Evolutionary conservation across 2,113 vertebrate species (phyloP), one percentile per base, ranked within the genome.

Genomic region (Chrysochloris asiatica): DNA sequence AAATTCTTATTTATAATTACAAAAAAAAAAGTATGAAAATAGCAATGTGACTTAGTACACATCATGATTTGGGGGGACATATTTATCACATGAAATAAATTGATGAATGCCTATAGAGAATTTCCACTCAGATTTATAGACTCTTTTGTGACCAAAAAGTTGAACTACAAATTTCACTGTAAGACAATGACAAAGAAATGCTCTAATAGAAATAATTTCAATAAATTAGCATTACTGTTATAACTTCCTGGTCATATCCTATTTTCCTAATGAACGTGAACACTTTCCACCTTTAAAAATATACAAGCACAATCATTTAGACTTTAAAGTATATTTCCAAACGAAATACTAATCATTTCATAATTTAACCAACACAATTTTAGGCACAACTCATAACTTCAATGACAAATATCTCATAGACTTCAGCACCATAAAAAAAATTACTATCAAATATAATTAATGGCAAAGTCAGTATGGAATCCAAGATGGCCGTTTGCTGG

Each of bases 301-400:
- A 54, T 73, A 95, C 14, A 91, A 93, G 72, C n/a, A 92, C 28
- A 85, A 89, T 93, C 71, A 81, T 30, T 71, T 86, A 94, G 73
- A 86, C 48, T 92, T 75, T 79, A 93, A 93, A 94, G 79, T 69
- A 67, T 22, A 26, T 95, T 90, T 77, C 83, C 73, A 86, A 43
- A 21, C 90, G 61, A 90, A 93, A 93, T 93, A 95, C 9, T 95
- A 69, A 85, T 75, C 16, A 92, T 94, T 94, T 88, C 83, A 95
- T 85, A 95, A 79, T 0, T 19, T 30, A 96, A 61, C 89, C 12
- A 75, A 65, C 92, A 80, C 4, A 80, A 13, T 73, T 75, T 38
- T 67, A 94, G 89, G 71, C 38, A 94, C 22, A 41, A 91, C 43
- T 89, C 73, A 90, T 79, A 28, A 88, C 28, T 83, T 89, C 75